These are phyloP conservation scores for Coregonus sp. DNA, from an alignment of 2,797 vertebrate species.

Conservation along the genomic window DNA sequence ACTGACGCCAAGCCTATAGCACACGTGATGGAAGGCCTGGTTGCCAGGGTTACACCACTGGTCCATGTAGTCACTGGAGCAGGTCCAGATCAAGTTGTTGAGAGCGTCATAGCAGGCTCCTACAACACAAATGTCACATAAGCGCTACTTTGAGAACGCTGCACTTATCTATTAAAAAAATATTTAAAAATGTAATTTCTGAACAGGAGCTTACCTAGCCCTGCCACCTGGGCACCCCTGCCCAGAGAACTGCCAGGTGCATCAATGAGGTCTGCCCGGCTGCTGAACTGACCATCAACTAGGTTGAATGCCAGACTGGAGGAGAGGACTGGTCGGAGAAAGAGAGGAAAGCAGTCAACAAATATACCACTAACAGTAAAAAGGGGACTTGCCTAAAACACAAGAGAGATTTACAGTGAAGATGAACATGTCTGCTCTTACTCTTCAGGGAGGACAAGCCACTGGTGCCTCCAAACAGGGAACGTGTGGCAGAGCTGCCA, in stretches of 20 bases:
- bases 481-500: constrained; percentile 96
- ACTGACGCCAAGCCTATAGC: constrained; percentile 93
- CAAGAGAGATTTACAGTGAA: background rate
- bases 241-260: constrained; percentile 95
- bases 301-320: constrained; percentile 95
- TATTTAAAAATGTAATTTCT: background rate
- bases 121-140: constrained; percentile 48
- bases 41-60: constrained; percentile 99
- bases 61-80: constrained; percentile 98
- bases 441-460: constrained; percentile 96
- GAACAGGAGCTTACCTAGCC: constrained; percentile 83
- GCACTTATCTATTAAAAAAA: background rate
- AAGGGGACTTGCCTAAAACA: background rate
- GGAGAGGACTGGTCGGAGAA: constrained; percentile 81
- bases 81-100: constrained; percentile 99
- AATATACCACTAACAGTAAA: background rate
- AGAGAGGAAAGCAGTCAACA: background rate
- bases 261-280: constrained; percentile 95
- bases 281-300: constrained; percentile 94
- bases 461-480: constrained; percentile 94
- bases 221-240: constrained; percentile 91
- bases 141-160: background rate
- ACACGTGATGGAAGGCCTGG: constrained; percentile 98
- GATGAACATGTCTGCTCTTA: constrained; percentile 65
- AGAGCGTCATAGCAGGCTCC: constrained; percentile 95